Evolutionary conservation across 2,113 vertebrate species (phyloP).

Genomic region (Hemiscyllium ocellatum): DNA sequence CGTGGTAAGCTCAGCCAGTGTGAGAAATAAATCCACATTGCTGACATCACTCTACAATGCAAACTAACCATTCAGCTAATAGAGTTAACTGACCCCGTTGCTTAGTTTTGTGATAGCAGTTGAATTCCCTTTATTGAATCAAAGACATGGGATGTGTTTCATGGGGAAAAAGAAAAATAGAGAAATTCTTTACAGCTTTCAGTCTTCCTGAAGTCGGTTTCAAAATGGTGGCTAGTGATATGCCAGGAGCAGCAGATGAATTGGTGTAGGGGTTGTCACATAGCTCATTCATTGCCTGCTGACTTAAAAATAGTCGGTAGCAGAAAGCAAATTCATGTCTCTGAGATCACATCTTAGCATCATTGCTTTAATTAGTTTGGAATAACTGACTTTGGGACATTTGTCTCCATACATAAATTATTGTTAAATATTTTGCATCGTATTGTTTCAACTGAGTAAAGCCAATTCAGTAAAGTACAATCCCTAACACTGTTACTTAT

Average conservation of each 20-base stretch:
- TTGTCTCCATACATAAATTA: background rate
- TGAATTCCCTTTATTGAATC: background rate
- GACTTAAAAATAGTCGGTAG: background rate
- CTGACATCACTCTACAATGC: too few relatives aligned
- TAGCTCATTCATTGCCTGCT: background rate
- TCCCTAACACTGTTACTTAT: background rate
- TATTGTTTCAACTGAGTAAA: background rate
- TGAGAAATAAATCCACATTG: too few relatives aligned
- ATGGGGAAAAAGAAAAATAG: background rate
- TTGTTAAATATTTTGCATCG: background rate
- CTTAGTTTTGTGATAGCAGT: background rate
- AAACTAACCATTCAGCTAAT: too few relatives aligned
- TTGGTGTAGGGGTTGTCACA: background rate
- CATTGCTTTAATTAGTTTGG: background rate
- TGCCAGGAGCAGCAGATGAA: background rate
- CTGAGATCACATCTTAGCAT: background rate
- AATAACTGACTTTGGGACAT: background rate
- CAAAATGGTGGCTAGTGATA: background rate
- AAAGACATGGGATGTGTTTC: background rate
- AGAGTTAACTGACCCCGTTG: too few relatives aligned
- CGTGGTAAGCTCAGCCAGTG: too few relatives aligned
- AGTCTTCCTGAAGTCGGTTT: slow-evolving; percentile 10
- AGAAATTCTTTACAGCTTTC: background rate
- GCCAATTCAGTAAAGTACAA: background rate
- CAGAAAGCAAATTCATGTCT: background rate